A percentile compares a stretch with the other conserved stretches of the same genome.
phyloP scores from a whole-genome alignment of 1,140 invertebrate species.

The Sweltsa coloradensis region DNA sequence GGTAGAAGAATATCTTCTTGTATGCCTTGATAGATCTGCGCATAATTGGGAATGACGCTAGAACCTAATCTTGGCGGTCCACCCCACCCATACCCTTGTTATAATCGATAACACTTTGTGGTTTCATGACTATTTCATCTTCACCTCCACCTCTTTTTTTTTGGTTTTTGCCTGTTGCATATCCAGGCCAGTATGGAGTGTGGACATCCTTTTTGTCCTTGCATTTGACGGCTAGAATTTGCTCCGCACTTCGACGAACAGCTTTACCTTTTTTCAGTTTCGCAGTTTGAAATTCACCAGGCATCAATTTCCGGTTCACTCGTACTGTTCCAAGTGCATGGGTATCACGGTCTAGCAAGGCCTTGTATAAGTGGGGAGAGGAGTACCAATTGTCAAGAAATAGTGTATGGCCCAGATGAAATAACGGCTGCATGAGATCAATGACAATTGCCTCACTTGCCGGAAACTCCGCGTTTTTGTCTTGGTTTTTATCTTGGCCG shows the following conservation, averaged over 20 bases:
- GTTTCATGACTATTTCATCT: slow-evolving; percentile 7
- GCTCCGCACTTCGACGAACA: slow-evolving; percentile 2
- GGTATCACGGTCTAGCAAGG: slow-evolving; percentile 9
- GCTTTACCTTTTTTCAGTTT: slow-evolving; percentile 12
- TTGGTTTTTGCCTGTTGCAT: slow-evolving; percentile 4
- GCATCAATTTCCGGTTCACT: slow-evolving; percentile 17
- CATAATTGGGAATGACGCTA: slow-evolving; percentile 15
- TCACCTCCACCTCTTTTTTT: slow-evolving; percentile 10
- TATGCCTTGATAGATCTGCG: slow-evolving; percentile 15
- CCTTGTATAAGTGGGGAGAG: slow-evolving; percentile 15
- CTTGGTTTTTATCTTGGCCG: slow-evolving; percentile 9
- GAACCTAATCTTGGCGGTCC: slow-evolving; percentile 10
- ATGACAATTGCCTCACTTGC: slow-evolving; percentile 7
- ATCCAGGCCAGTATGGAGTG: slow-evolving; percentile 14
- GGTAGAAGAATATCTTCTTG: slow-evolving; percentile 15
- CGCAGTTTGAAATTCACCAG: slow-evolving; percentile 11
- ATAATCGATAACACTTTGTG: slow-evolving; percentile 14
- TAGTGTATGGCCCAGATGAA: slow-evolving; percentile 7
- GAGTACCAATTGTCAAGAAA: slow-evolving; percentile 14
- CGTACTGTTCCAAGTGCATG: slow-evolving; percentile 16
- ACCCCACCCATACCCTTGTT: slow-evolving; percentile 12
- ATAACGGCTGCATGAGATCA: neutral
- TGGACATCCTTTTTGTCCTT: slow-evolving; percentile 16
- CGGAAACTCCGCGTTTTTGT: slow-evolving; percentile 2
- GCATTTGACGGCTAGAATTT: slow-evolving; percentile 14